Evolutionary conservation across 2,797 vertebrate genomes (phyloP), one percentile per base, ranked within the genome.

Genomic region (Gobio occitaniae): DNA sequence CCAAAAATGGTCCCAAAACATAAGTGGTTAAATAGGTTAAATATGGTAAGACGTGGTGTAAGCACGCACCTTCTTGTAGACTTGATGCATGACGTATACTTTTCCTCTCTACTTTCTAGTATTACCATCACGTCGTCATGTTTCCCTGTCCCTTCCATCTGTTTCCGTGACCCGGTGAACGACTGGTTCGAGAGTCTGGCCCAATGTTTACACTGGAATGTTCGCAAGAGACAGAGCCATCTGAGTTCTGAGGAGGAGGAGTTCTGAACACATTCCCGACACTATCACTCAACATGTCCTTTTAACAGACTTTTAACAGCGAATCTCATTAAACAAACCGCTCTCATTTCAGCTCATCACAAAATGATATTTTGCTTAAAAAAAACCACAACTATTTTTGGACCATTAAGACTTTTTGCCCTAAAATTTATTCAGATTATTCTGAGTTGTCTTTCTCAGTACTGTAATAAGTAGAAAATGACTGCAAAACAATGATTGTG

Each of bases 141-240:
- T 84, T 96, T 93, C 89, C 95, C 96, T 0, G 94, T 96, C 65
- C 96, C 96, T 0, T 96, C 95, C 7, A 96, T 96, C 90, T 96
- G 96, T 70, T 96, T 96, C 83, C 94, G 96, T 0, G 95, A 96
- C 89, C 93, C 96, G 76, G 95, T 96, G 89, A 95, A 96, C n/a
- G 96, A 96, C 93, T 96, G 96, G 96, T 96, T 96, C 9, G 95
- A 96, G 86, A 96, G 96, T 85, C 92, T 96, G 89, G 95, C 95
- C 6, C 94, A 96, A 93, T 96, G 96, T 91, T 88, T 96, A 88
- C 96, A 96, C 90, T 96, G 96, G 96, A 96, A 96, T 54, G 95
- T 96, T 2, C 94, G 96, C 38, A 96, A 96, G 92, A 93, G 93
- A 87, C 96, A 96, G 91, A 92, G 92, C 7, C 91, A 95, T 1